These are phyloP conservation scores for Nestor notabilis DNA, from an alignment of 2,113 vertebrate species.

Conservation along the genomic window DNA sequence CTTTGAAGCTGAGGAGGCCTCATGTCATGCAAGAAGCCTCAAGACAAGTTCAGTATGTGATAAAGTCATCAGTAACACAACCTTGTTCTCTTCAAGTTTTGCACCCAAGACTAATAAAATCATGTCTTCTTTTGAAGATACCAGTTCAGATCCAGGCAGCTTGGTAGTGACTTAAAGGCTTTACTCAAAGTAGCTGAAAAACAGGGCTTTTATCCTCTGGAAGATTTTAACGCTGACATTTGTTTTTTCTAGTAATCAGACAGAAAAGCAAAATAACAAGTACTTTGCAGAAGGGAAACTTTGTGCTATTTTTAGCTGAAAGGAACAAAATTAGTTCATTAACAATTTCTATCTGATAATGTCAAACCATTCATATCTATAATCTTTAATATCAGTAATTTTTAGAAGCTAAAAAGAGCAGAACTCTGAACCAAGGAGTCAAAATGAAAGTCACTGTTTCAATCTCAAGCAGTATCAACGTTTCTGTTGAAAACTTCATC, in stretches of 20 bases:
- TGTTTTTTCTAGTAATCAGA: background rate
- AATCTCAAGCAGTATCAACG: background rate
- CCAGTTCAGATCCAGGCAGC: background rate
- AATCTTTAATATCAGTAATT: conserved; percentile 40
- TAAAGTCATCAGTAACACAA: background rate
- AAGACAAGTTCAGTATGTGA: background rate
- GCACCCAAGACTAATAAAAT: background rate
- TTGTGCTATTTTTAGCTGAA: conserved; percentile 33
- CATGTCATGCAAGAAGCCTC: background rate
- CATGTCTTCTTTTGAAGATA: background rate
- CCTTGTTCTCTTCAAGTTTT: background rate
- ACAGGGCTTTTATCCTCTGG: background rate
- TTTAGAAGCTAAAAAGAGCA: conserved; percentile 34
- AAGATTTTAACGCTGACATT: background rate
- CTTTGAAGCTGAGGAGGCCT: background rate
- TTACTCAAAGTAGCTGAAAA: background rate
- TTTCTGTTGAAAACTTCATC: conserved; percentile 34
- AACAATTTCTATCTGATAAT: conserved; percentile 46
- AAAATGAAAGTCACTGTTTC: conserved; percentile 57
- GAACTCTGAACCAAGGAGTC: conserved; percentile 30
- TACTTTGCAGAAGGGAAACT: conserved; percentile 22
- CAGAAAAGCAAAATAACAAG: conserved; percentile 4
- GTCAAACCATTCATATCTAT: conserved; percentile 48
- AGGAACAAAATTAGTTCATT: conserved; percentile 39
- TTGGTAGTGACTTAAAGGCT: background rate